Evolutionary conservation across 92 coral and sea anemone genomes (phyloP).

Genomic region (Epizoanthus fatuus): DNA sequence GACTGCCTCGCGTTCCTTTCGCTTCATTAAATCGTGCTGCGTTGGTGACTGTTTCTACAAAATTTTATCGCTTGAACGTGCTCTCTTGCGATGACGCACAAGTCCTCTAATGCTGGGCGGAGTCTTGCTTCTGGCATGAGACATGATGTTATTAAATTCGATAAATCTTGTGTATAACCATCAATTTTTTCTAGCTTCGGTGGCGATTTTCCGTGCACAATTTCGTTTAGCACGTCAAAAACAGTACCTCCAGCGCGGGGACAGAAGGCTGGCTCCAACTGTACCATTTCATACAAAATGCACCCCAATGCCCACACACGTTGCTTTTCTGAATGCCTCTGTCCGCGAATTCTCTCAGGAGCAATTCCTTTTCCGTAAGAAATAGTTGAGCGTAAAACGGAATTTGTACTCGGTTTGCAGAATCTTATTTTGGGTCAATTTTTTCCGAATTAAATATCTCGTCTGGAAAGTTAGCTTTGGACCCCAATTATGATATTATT

Average conservation of each 20-base stretch:
- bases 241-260: slow-evolving; percentile 51
- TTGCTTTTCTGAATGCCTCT: slow-evolving; percentile 63
- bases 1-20: not conserved
- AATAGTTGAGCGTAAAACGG: no score
- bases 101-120: slow-evolving; percentile 67
- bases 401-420: no score
- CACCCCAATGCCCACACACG: slow-evolving; percentile 83
- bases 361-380: no score
- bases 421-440: no score
- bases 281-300: slow-evolving; percentile 69
- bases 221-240: slow-evolving; percentile 69
- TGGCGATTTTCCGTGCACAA: slow-evolving; percentile 79
- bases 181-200: slow-evolving; percentile 56
- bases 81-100: slow-evolving; percentile 51
- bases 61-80: slow-evolving; percentile 41
- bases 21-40: slow-evolving; percentile 40
- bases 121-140: slow-evolving; percentile 62
- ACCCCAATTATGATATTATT: no score
- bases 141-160: slow-evolving; percentile 57
- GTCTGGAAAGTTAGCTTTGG: no score
- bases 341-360: slow-evolving; percentile 81
- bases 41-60: slow-evolving; percentile 47
- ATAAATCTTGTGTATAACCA: slow-evolving; percentile 45
- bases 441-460: no score
- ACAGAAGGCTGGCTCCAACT: slow-evolving; percentile 74